phyloP scores from a whole-genome alignment of 1,140 invertebrate species.

The Berghia stephanieae region DNA sequence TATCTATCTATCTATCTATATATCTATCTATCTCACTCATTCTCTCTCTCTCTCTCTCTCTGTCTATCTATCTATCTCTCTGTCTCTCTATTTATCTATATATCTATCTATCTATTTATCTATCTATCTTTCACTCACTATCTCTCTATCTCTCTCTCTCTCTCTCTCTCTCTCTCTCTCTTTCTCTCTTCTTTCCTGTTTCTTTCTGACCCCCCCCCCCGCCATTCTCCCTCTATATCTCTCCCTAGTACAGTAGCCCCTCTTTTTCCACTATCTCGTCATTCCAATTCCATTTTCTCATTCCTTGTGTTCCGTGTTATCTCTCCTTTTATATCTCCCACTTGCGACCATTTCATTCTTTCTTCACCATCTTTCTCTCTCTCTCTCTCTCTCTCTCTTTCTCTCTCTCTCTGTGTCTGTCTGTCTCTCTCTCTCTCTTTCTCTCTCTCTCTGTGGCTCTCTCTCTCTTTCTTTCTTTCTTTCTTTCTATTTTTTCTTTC shows the following conservation, averaged over 20 bases:
- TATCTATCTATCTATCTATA: no score
- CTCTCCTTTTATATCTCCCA: not conserved
- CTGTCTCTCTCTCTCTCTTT: not conserved
- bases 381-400: not conserved
- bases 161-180: not conserved
- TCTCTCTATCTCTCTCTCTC: constrained; percentile 22
- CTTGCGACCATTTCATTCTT: not conserved
- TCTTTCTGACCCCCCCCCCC: not conserved
- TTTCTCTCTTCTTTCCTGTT: not conserved
- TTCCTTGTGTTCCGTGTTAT: not conserved
- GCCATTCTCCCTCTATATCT: not conserved
- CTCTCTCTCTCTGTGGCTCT: constrained; percentile 7
- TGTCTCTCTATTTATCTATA: no score
- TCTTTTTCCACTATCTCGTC: not conserved
- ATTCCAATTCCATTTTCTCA: not conserved
- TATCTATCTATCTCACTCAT: not conserved
- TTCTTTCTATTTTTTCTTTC: constrained; percentile 15
- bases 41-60: not conserved
- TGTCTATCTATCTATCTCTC: not conserved
- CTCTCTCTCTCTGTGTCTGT: not conserved
- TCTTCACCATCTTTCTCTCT: not conserved
- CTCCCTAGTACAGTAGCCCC: not conserved
- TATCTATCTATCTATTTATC: not conserved
- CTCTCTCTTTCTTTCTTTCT: constrained; percentile 1
- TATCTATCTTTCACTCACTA: not conserved